Evolutionary conservation across 1,140 invertebrate genomes (phyloP), one percentile per base, ranked within the genome.

Genomic region (Sycophaga agraensis): DNA sequence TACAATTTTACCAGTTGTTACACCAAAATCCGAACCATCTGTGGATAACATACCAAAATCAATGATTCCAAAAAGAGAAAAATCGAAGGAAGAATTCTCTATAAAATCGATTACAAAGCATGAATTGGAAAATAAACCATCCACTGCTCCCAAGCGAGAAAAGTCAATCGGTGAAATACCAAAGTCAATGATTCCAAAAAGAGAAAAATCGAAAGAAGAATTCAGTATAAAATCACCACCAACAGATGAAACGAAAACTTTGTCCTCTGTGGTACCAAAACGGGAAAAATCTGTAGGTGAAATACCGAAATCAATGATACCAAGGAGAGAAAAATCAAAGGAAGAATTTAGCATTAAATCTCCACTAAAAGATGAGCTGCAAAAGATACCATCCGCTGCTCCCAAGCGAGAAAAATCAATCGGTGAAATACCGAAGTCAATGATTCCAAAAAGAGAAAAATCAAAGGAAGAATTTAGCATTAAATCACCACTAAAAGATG

Each of bases 291-390:
- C 39, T 34, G 24, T n/a, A 26, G 28, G 17, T 0, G 28, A 45
- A 48, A 42, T 62, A 64, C 66, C 37, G 12, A 51, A 42, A 51
- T 43, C 58, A 6, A 51, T 51, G 37, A 51, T 45, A n/a, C 51
- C 51, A 0, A 54, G 19, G 34, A 19, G 59, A 55, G 51, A 62
- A 37, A 62, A 62, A 24, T 62, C 59, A 0, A 49, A 55, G 22
- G 68, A 66, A 46, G 65, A 63, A 50, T 50, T 58, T 51, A 43
- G 51, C 21, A 12, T 54, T 0, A 63, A 49, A 26, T 12, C 49
- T 17, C 11, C 24, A 8, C 16, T 35, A 11, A 28, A 14, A 21
- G 22, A 39, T 35, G 24, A 28, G 12, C 7, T 11, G 0, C 7
- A 2, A 16, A 28, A 43, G 4, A 4, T 21, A n/a, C 1, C 16